Conservation (phyloP, 2,797 vertebrate genomes). For the Bovichtus variegatus region DNA sequence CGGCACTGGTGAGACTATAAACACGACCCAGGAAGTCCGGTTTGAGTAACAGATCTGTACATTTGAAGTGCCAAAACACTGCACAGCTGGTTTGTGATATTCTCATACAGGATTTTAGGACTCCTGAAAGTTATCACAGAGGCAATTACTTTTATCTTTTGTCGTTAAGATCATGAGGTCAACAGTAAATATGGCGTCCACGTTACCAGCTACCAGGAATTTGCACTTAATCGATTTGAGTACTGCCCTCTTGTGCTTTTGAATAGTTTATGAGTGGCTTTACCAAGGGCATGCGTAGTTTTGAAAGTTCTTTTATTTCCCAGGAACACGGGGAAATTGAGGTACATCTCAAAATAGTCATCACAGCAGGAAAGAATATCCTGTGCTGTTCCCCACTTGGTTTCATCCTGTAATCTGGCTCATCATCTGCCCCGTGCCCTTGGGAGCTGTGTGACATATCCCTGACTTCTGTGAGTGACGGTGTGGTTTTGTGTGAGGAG, state of each 20-base stretch:
- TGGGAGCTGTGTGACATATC: conserved; percentile 54
- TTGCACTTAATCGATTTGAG: too few species aligned
- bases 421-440: conserved; percentile 60
- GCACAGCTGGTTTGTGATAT: background rate
- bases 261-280: conserved; percentile 10
- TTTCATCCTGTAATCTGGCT: conserved; percentile 68
- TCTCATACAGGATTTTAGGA: background rate
- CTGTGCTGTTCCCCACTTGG: conserved; percentile 51
- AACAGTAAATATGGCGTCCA: background rate
- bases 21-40: background rate
- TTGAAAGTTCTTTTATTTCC: conserved; percentile 10
- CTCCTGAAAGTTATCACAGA: background rate
- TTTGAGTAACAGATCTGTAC: background rate
- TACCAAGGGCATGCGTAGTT: background rate
- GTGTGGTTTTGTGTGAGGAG: conserved; percentile 5
- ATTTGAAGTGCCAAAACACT: background rate
- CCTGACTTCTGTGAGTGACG: conserved; percentile 32
- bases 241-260: too few species aligned
- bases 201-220: too few species aligned
- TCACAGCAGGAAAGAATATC: conserved; percentile 29
- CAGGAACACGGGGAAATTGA: conserved; percentile 37
- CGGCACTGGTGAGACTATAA: background rate
- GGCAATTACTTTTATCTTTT: background rate
- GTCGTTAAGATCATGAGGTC: background rate
- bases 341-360: conserved; percentile 48